A percentile compares a stretch with the other conserved stretches of the same genome.
phyloP scores from a whole-genome alignment of 1,140 invertebrate genomes.

The Apolygus lucorum region DNA sequence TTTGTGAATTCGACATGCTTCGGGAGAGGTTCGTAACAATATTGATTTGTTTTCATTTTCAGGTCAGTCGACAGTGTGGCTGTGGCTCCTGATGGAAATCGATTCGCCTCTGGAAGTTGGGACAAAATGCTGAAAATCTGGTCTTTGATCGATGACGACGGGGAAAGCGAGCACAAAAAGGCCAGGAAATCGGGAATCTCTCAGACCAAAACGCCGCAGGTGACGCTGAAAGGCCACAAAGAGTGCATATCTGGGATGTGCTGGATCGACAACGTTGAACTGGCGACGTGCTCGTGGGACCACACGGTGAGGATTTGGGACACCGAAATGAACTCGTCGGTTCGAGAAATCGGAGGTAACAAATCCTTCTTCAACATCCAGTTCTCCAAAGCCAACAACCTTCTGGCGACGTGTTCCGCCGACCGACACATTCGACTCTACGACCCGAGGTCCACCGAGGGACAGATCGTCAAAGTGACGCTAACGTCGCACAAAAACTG shows the following conservation, averaged over 20 bases:
- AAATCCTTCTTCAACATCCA: conserved; percentile 86
- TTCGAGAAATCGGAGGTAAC: conserved; percentile 72
- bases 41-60: background rate
- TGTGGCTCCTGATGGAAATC: conserved; percentile 52
- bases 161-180: conserved; percentile 15
- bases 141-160: conserved; percentile 41
- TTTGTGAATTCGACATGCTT: too few species aligned
- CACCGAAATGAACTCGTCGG: conserved; percentile 69
- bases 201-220: conserved; percentile 58
- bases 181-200: conserved; percentile 13
- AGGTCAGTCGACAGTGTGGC: conserved; percentile 64
- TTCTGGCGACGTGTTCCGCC: conserved; percentile 75
- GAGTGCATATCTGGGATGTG: conserved; percentile 76
- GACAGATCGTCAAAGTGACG: conserved; percentile 72
- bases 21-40: too few species aligned
- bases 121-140: conserved; percentile 74
- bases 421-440: conserved; percentile 84
- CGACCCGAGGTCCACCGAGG: conserved; percentile 79
- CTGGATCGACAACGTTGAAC: conserved; percentile 67
- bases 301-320: conserved; percentile 94
- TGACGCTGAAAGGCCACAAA: conserved; percentile 85
- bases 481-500: conserved; percentile 87
- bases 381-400: conserved; percentile 65
- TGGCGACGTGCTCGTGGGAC: conserved; percentile 89
- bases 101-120: conserved; percentile 87